Evolutionary conservation across 2,888 invertebrate species (phyloP).

Genomic region (Philereme vetulata): DNA sequence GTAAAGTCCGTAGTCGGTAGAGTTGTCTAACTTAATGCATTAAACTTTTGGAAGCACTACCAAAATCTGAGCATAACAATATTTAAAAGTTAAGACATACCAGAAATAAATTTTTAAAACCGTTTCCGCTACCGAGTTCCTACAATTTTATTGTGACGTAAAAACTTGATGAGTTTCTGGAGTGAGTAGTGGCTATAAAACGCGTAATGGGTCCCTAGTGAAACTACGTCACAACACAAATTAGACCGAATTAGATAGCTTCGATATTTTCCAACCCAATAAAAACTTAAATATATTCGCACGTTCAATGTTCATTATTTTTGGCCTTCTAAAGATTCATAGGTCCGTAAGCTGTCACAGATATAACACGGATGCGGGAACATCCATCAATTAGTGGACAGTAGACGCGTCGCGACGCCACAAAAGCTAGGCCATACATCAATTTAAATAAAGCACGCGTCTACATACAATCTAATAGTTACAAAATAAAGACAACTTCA

Average conservation of each 20-base stretch:
- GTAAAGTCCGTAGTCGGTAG: background rate
- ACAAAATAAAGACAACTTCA: background rate
- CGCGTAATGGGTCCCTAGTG: background rate
- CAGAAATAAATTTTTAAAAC: conserved; percentile 20
- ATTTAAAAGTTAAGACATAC: conserved; percentile 11
- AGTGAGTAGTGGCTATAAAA: conserved; percentile 13
- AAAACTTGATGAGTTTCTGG: conserved; percentile 14
- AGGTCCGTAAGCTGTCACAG: conserved; percentile 18
- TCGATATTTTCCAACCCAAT: background rate
- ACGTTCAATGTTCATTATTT: no score
- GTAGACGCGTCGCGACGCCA: conserved; percentile 19
- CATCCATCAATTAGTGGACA: conserved; percentile 38
- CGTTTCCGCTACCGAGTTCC: conserved; percentile 10
- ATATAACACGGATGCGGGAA: conserved; percentile 9
- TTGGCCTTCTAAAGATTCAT: no score
- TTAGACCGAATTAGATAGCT: conserved; percentile 5
- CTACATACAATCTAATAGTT: background rate
- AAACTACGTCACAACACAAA: conserved; percentile 6
- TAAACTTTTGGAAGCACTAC: conserved; percentile 6
- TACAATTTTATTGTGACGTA: conserved; percentile 16
- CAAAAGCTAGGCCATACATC: conserved; percentile 28
- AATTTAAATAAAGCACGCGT: conserved; percentile 26
- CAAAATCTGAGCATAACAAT: background rate
- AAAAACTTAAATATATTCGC: no score
- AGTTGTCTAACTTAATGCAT: conserved; percentile 4